These are phyloP conservation scores for Syngnathus floridae DNA, from an alignment of 2,113 vertebrate genomes.

Conservation along the genomic window DNA sequence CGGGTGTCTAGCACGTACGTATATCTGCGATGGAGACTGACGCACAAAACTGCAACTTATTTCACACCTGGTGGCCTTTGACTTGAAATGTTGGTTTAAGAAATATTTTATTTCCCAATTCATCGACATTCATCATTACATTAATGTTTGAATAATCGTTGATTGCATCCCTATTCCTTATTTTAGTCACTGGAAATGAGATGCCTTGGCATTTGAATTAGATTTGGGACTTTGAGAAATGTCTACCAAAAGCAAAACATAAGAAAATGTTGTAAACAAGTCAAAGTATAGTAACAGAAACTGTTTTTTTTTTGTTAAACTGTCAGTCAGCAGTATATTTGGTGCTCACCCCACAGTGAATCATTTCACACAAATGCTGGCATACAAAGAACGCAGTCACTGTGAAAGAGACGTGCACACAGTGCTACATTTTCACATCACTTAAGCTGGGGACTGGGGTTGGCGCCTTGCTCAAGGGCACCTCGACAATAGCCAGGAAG, in stretches of 20 bases:
- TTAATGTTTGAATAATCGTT: no score
- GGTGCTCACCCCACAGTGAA: neutral
- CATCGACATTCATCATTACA: no score
- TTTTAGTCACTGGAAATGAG: no score
- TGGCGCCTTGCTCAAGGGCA: neutral
- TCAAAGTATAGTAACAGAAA: no score
- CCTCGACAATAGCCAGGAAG: neutral
- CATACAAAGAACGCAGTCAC: neutral
- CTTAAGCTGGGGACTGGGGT: neutral
- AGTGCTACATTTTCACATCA: neutral
- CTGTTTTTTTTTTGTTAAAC: no score
- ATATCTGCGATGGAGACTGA: neutral
- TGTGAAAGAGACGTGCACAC: neutral
- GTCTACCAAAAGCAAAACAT: no score
- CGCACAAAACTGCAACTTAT: slow-evolving; percentile 25
- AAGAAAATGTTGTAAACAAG: no score
- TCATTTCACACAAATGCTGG: neutral
- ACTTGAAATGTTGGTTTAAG: slow-evolving; percentile 57
- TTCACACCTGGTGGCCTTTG: slow-evolving; percentile 32
- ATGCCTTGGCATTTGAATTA: no score
- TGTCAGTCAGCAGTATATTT: neutral
- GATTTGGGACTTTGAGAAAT: no score
- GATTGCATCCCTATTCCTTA: no score
- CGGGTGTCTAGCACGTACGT: neutral
- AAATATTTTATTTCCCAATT: no score